A percentile compares a stretch with the other conserved stretches of the same genome.
Conservation (phyloP, 2,113 vertebrate species). For the Stigmatopora argus region DNA sequence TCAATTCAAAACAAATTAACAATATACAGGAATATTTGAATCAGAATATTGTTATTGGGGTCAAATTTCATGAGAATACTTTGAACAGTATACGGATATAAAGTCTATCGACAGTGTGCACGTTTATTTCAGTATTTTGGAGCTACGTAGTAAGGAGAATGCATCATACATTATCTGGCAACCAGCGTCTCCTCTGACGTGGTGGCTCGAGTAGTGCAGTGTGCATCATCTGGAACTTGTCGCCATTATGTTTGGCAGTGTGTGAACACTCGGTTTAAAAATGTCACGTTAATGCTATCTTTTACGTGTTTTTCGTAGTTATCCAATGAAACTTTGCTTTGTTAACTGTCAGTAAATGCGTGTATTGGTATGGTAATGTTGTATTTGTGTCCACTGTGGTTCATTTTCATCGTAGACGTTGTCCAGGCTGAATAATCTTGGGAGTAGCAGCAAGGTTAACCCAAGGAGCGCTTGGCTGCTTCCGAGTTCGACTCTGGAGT, state of each 20-base stretch:
- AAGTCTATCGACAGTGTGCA: not conserved
- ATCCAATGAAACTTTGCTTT: conserved; percentile 3
- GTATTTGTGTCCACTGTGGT: conserved; percentile 18
- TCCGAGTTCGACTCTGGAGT: not conserved
- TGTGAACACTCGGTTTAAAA: conserved; percentile 19
- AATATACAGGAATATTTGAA: not conserved
- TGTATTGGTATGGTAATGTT: not conserved
- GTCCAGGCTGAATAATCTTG: not conserved
- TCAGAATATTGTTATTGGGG: not conserved
- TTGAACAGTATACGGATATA: not conserved
- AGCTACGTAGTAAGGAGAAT: conserved; percentile 13
- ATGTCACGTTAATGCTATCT: not conserved
- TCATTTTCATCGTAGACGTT: conserved; percentile 2
- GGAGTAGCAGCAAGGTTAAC: conserved; percentile 6
- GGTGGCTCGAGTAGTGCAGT: conserved; percentile 10
- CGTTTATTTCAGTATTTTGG: not conserved
- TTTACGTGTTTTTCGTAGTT: not conserved
- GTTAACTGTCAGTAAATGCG: conserved; percentile 10
- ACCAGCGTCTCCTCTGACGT: conserved; percentile 24
- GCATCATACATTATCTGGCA: conserved; percentile 14
- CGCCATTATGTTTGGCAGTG: conserved; percentile 48
- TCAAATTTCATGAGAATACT: not conserved
- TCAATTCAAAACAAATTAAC: not conserved
- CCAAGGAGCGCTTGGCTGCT: conserved; percentile 9
- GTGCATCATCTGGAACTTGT: conserved; percentile 50